These are phyloP conservation scores for Eupleurogrammus muticus DNA, from an alignment of 2,797 vertebrate genomes.

Conservation along the genomic window DNA sequence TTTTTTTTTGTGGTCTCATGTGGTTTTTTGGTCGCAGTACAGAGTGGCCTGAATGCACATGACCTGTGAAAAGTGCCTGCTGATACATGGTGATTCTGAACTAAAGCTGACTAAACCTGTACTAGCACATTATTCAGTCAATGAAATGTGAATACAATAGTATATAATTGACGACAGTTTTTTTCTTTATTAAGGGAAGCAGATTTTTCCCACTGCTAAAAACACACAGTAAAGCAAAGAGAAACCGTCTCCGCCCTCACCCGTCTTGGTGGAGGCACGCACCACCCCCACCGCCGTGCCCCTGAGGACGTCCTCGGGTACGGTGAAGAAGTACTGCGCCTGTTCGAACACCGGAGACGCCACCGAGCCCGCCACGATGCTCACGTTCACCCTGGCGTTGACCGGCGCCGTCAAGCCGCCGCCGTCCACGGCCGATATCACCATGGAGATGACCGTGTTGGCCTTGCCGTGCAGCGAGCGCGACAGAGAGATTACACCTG, in stretches of 20 bases:
- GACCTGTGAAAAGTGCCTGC: no score
- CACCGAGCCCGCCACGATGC: conserved; percentile 91
- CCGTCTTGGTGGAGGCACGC: conserved; percentile 84
- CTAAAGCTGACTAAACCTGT: no score
- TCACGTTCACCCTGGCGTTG: conserved; percentile 93
- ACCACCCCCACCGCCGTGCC: conserved; percentile 90
- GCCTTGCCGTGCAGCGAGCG: conserved; percentile 92
- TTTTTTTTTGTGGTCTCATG: no score
- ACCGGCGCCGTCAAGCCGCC: conserved; percentile 89
- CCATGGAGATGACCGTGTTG: conserved; percentile 92
- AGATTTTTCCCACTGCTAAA: no score
- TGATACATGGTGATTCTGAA: no score
- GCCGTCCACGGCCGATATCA: conserved; percentile 91
- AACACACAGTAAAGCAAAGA: neutral
- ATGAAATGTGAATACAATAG: no score
- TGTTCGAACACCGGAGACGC: conserved; percentile 92
- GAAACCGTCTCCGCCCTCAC: conserved; percentile 54
- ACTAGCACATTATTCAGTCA: no score
- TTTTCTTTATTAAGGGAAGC: no score
- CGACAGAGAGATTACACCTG: conserved; percentile 93
- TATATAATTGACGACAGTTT: no score
- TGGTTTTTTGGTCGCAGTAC: no score
- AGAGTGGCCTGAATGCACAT: no score
- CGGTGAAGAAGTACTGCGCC: conserved; percentile 92
- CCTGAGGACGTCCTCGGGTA: conserved; percentile 89